These are phyloP conservation scores for Chaenogobius annularis DNA, from an alignment of 2,113 vertebrate genomes.

Conservation along the genomic window DNA sequence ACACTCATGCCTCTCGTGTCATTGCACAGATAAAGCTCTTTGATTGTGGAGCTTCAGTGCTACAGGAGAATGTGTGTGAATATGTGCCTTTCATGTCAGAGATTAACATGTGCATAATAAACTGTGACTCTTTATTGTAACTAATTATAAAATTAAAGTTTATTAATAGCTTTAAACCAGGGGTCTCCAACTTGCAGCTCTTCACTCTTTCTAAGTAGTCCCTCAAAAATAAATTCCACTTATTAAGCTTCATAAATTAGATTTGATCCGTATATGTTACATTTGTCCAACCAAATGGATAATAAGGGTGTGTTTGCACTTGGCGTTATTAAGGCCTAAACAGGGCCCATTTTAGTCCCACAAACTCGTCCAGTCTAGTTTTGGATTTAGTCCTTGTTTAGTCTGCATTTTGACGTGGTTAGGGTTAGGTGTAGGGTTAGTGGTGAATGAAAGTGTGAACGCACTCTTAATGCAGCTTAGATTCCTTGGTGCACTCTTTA, in stretches of 20 bases:
- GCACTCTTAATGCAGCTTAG: too few species aligned
- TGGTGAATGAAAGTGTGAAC: too few species aligned
- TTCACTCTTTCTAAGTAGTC: not conserved
- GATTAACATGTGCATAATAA: not conserved
- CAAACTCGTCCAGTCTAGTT: too few species aligned
- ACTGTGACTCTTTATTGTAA: not conserved
- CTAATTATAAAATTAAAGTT: not conserved
- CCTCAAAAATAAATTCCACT: not conserved
- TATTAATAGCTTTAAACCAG: not conserved
- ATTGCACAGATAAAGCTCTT: slow-evolving; percentile 1
- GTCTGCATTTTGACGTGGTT: too few species aligned
- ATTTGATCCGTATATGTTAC: too few species aligned
- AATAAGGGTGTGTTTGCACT: too few species aligned
- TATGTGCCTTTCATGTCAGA: not conserved
- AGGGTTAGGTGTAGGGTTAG: too few species aligned
- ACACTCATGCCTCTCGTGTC: not conserved
- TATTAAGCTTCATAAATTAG: too few species aligned
- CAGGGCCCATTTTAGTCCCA: too few species aligned
- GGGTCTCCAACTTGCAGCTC: not conserved
- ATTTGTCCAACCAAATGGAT: too few species aligned
- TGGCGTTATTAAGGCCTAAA: too few species aligned
- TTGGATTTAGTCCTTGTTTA: too few species aligned
- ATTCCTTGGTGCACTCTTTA: not conserved
- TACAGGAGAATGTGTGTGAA: not conserved
- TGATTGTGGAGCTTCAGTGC: not conserved